Percentiles rank a stretch among this genome's conserved stretches.
Evolutionary conservation across 1,140 invertebrate species (phyloP).

Genomic region (Pogonomyrmex californicus): DNA sequence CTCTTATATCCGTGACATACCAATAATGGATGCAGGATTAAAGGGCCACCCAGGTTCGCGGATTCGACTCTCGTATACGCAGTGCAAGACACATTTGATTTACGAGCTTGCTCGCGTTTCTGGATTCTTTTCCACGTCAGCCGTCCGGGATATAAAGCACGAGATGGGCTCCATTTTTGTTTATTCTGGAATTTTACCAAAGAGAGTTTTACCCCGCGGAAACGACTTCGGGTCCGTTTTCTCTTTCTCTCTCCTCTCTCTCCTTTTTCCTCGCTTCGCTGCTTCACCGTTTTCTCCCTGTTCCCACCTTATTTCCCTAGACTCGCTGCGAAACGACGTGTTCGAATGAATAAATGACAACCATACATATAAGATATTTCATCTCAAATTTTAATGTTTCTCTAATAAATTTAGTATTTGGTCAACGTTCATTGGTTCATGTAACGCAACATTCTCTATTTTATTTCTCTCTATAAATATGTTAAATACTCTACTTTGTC

Average conservation of each 20-base stretch:
- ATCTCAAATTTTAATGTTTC: constrained; percentile 35
- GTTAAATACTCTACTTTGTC: constrained; percentile 9
- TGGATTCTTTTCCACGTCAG: constrained; percentile 74
- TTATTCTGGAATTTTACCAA: constrained; percentile 73
- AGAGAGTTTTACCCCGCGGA: constrained; percentile 59
- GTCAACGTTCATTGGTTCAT: neutral
- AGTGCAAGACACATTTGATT: constrained; percentile 77
- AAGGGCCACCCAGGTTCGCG: constrained; percentile 71
- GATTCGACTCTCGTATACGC: constrained; percentile 71
- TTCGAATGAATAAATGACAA: constrained; percentile 67
- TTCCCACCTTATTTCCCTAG: constrained; percentile 65
- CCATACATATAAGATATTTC: constrained; percentile 27
- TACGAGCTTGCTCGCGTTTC: constrained; percentile 76
- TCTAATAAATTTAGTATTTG: constrained; percentile 14
- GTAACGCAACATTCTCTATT: neutral
- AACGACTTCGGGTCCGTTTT: constrained; percentile 48
- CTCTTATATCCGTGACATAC: constrained; percentile 72
- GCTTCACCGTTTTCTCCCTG: neutral
- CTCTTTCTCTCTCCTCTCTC: neutral
- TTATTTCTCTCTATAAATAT: neutral
- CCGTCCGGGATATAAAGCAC: constrained; percentile 72
- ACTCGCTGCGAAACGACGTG: constrained; percentile 51
- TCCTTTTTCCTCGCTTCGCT: neutral
- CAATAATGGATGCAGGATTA: constrained; percentile 79
- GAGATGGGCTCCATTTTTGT: constrained; percentile 73